Evolutionary conservation across 23 tunicate genomes (phyloP).

Genomic region (Ciona savignyi): DNA sequence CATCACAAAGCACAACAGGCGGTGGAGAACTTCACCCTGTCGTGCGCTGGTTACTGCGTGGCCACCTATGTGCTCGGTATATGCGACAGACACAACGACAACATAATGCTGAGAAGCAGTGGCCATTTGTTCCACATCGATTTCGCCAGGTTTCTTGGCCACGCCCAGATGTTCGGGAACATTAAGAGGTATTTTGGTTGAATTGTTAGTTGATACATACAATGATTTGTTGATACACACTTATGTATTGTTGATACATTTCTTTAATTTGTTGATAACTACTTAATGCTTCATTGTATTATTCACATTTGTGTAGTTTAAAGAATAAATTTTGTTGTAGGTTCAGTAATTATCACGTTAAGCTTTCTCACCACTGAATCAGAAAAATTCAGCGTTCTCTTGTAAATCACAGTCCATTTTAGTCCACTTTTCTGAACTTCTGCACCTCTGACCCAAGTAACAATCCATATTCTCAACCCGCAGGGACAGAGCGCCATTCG

Average conservation of each 20-base stretch:
- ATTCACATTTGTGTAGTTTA: no score
- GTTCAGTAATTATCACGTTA: no score
- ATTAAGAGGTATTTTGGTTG: conserved; percentile 55
- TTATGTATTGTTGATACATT: conserved; percentile 76
- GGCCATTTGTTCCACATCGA: conserved; percentile 95
- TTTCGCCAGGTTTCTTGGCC: conserved; percentile 87
- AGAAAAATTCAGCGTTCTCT: no score
- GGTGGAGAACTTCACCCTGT: conserved; percentile 85
- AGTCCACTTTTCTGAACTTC: no score
- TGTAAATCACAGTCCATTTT: no score
- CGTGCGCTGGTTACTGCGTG: conserved; percentile 95
- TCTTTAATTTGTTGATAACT: no score
- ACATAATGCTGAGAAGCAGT: conserved; percentile 69
- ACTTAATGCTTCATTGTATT: no score
- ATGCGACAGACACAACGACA: conserved; percentile 93
- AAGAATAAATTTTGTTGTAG: no score
- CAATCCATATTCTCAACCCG: no score
- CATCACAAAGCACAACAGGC: conserved; percentile 31
- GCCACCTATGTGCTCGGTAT: conserved; percentile 90
- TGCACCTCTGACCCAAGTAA: no score
- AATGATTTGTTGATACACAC: conserved; percentile 83
- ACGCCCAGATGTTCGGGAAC: conserved; percentile 97
- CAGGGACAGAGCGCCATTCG: conserved; percentile 97
- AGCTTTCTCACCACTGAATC: no score
- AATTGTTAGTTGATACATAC: conserved; percentile 50